Base-by-base conservation (phyloP, 2,888 invertebrate genomes). In the Campoletis raptor region DNA sequence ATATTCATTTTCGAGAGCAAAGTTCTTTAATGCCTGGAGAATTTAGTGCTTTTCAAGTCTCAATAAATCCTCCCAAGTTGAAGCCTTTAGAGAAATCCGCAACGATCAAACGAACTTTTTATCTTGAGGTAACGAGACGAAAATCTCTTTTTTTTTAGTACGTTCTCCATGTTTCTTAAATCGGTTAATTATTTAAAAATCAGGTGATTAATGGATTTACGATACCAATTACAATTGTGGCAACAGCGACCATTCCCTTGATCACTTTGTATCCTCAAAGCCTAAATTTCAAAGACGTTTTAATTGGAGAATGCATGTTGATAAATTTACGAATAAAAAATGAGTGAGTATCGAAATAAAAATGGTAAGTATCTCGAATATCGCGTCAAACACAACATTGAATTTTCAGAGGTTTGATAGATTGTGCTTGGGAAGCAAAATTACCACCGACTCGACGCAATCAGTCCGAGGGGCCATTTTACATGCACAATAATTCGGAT, bases 241-340 rank as follows among this genome's bases (percentile, higher is more conserved):
- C 96, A 7, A 92, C 95, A 15, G 96, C 96, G 69, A 96, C 96
- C 18, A 95, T 96, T 54, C 96, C 96, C 0, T 95, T 95, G 83
- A 91, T 96, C 10, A 93, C 91, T 15, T 93, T 95, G 0, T 95
- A 94, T 80, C 92, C 95, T 2, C 90, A 93, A 69, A 89, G 90
- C 64, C 92, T 96, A 30, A 94, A 96, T 90, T 96, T 96, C 91
- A 95, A 95, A 30, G 93, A 95, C 12, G 96, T 96, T 3, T 94
- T 95, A 91, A 95, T 96, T 89, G 96, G 96, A 0, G 95, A 96
- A 89, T 96, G 96, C 92, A 93, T 95, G 70, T 93, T 95, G 87
- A 95, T 94, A 90, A 94, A 95, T 9, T 94, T 96, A 88, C 93
- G 95, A 10, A 90, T 96, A 0, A 95, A 95, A 91, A 96, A 96